Evolutionary conservation across 1,140 invertebrate genomes (phyloP), one percentile per base, ranked within the genome.

Genomic region (Drosophila funebris): DNA sequence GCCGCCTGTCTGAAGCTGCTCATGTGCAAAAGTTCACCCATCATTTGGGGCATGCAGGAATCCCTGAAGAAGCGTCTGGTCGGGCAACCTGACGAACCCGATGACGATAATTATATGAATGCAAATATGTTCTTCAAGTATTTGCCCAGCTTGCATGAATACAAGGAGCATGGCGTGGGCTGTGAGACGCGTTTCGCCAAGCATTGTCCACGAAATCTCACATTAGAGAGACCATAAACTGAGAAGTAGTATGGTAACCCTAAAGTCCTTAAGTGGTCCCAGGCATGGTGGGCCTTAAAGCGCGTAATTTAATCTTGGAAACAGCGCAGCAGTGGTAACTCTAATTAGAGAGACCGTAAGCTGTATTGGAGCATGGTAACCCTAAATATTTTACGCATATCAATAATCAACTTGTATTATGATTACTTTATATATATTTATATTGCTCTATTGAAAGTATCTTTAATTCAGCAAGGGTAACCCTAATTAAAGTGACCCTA

Each of bases 1-100:
- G 92, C 92, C 6, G 93, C 94, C 54, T 97, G 96, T 76, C 92
- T 97, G 1, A 94, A 95, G 90, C 91, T 96, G 11, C 87, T 97
- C 8, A 91, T 97, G 57, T 97, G 96, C 84, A 97, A 96, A 92
- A 94, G 94, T 41, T 94, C 94, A 1, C 96, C 96, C 1, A 94
- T 97, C 36, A 94, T 97, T 67, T 94, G 92, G 91, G 94, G 94
- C 53, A 96, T 96, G 93, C 96, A 97, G 90, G 93, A 93, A 27
- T 93, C 94, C 1, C 87, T 96, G 1, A 92, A 93, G 71, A 91
- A 91, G 24, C 90, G 91, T 20, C 68, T 92, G 14, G 31, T 54
- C 20, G 56, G 76, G 58, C 60, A 78, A 46, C 75, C 79, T 20
- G 71, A 71, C 4, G 64, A 73, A 5, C 27, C 13, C 0, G 67